These are phyloP conservation scores for Cylindroiulus punctatus DNA, from an alignment of 2,888 invertebrate species.

Conservation along the genomic window DNA sequence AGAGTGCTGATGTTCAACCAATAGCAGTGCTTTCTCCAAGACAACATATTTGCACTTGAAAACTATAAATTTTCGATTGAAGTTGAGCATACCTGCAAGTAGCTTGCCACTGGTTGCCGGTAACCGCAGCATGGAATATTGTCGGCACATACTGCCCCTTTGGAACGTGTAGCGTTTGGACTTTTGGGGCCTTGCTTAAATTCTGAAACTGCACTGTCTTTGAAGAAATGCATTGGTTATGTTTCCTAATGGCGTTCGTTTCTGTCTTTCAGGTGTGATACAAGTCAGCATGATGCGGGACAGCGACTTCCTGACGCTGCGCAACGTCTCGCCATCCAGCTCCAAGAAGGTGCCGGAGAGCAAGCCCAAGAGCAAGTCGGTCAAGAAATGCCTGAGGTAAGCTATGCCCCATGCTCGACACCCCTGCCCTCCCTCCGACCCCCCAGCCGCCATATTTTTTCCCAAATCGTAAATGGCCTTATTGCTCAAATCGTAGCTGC, in stretches of 20 bases:
- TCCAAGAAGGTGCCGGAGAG: slow-evolving; percentile 42
- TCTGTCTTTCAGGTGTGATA: slow-evolving; percentile 59
- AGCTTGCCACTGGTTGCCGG: too few species aligned
- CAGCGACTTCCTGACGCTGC: slow-evolving; percentile 48
- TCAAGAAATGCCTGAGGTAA: slow-evolving; percentile 48
- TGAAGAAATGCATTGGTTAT: background rate
- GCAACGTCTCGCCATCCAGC: slow-evolving; percentile 52
- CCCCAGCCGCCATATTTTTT: background rate
- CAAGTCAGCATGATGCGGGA: slow-evolving; percentile 60
- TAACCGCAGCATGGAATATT: too few species aligned
- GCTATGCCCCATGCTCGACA: background rate
- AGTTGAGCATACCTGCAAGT: too few species aligned
- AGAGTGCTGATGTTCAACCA: too few species aligned
- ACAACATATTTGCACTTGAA: too few species aligned
- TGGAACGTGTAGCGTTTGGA: too few species aligned
- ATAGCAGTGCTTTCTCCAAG: too few species aligned
- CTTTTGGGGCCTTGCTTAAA: too few species aligned
- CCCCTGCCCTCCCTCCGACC: background rate
- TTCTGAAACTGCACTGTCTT: too few species aligned
- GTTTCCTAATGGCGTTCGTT: background rate
- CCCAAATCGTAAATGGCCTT: slow-evolving; percentile 51
- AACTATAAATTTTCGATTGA: too few species aligned
- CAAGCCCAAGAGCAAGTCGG: slow-evolving; percentile 49
- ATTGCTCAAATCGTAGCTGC: slow-evolving; percentile 49
- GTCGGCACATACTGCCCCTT: too few species aligned